A percentile compares a stretch with the other conserved stretches of the same genome.
These are phyloP conservation scores for Teleogryllus oceanicus DNA, from an alignment of 2,888 invertebrate genomes.

Conservation along the genomic window DNA sequence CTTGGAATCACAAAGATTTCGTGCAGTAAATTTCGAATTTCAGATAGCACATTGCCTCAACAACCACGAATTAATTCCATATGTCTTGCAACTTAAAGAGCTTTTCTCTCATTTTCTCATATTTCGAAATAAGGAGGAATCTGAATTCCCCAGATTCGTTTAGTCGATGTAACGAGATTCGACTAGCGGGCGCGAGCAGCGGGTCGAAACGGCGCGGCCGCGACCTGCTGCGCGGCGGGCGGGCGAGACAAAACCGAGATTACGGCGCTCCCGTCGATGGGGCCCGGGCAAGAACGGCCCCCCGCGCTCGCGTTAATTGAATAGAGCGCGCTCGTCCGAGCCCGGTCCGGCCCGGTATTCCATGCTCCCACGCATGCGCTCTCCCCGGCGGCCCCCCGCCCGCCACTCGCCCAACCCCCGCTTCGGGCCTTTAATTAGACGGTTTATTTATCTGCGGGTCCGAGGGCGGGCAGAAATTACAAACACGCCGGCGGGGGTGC, in stretches of 20 bases:
- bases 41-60: too few species aligned
- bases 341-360: background rate
- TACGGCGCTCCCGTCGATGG: background rate
- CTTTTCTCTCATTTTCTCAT: too few species aligned
- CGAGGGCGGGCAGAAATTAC: constrained; percentile 8
- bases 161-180: too few species aligned
- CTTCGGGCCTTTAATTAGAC: constrained; percentile 18
- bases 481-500: background rate
- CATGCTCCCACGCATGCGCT: background rate
- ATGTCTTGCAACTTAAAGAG: too few species aligned
- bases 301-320: background rate
- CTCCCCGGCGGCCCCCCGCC: background rate
- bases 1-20: too few species aligned
- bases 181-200: background rate
- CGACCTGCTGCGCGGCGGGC: background rate
- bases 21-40: too few species aligned
- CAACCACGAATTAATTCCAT: too few species aligned
- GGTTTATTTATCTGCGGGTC: constrained; percentile 18
- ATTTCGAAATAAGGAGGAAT: too few species aligned
- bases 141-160: too few species aligned
- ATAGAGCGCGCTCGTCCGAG: background rate
- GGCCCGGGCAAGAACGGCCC: background rate
- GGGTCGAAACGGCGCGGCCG: background rate
- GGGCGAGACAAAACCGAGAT: background rate
- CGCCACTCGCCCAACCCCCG: background rate